These are phyloP conservation scores for Peromyscus leucopus DNA, from an alignment of 2,113 vertebrate genomes.

Conservation along the genomic window DNA sequence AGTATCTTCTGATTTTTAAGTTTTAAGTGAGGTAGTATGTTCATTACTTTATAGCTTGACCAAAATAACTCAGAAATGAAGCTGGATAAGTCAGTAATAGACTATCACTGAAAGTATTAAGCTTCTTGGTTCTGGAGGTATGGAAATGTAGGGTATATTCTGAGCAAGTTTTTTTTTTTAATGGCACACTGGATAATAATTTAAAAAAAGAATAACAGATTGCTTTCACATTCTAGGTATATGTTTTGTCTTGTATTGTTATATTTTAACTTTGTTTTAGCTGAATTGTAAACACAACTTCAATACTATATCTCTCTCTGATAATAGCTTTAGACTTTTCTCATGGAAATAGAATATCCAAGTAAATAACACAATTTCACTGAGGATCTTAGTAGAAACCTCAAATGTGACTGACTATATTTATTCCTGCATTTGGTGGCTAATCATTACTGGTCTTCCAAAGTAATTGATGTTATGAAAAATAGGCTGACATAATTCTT, in stretches of 20 bases:
- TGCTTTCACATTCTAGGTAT: not conserved
- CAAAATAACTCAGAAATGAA: not conserved
- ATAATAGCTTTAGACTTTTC: not conserved
- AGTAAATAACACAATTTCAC: not conserved
- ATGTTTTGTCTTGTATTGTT: not conserved
- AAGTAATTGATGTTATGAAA: not conserved
- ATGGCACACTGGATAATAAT: not conserved
- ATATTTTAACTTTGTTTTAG: constrained; percentile 19
- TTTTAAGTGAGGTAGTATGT: not conserved
- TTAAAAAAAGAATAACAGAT: not conserved
- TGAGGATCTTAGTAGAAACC: not conserved
- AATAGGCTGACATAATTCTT: not conserved
- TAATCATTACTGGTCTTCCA: not conserved
- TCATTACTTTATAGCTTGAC: not conserved
- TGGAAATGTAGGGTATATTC: not conserved
- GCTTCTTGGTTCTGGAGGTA: not conserved
- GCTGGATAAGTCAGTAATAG: not conserved
- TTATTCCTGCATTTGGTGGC: not conserved
- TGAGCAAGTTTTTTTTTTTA: not conserved
- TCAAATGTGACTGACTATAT: not conserved
- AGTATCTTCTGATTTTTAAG: not conserved
- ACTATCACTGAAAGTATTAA: not conserved
- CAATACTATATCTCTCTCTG: not conserved
- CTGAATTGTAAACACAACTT: not conserved
- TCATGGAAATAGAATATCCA: not conserved